Base-by-base conservation (phyloP, 2,888 invertebrate species). In the Aethes cnicana region DNA sequence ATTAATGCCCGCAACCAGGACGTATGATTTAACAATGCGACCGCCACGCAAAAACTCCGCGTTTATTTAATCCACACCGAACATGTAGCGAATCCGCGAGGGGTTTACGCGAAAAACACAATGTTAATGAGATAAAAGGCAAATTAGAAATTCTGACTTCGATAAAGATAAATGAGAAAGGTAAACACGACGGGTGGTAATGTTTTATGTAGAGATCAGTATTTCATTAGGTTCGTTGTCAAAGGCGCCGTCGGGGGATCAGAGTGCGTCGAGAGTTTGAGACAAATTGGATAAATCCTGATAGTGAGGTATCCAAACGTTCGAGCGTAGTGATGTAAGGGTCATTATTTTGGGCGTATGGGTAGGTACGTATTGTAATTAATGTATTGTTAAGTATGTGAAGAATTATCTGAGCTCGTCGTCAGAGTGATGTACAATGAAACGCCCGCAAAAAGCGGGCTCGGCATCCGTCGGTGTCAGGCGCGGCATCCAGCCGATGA, bases 141-240 rank as follows among this genome's bases (percentile, higher is more conserved):
- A 63, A 69, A 80, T 83, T 78, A 76, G 72, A 74, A 83, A 84
- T 78, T 64, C 72, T 68, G 68, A 66, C 68, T 64, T 69, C 72
- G 73, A 79, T 77, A 72, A 75, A 77, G 77, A 81, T 80, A 78
- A 84, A 72, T 71, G 81, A 81, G 81, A 81, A 83, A 78, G 72
- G 75, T 74, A 77, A 70, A 74, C 69, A 57, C 84, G 60, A 69
- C 78, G 68, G 85, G 86, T 68, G 84, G 78, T 80, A 71, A 85
- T 84, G 85, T 85, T 80, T 87, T 78, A 85, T 86, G 81, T 74
- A 82, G 62, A 68, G 62, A 61, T 63, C 53, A 63, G 69, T 69
- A 77, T 77, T 75, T 76, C 72, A 78, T 81, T 78, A 74, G 66
- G 63, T 63, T 69, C 71, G 70, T 74, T 77, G 73, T 75, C 74